These are phyloP conservation scores for Heterodera filipjevi DNA, from an alignment of 2,888 invertebrate species.

Conservation along the genomic window DNA sequence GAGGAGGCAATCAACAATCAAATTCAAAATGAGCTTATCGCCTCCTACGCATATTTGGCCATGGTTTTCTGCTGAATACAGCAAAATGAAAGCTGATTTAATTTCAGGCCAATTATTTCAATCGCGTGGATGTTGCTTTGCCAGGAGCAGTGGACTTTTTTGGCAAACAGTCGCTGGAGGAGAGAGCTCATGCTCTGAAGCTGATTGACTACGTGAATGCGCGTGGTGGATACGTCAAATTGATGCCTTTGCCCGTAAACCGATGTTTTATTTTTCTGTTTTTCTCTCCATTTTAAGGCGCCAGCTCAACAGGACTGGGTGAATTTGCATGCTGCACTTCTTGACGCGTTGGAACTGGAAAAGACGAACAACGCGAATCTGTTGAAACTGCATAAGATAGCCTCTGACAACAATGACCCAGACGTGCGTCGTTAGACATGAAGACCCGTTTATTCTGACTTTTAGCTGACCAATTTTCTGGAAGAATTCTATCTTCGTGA, in stretches of 20 bases:
- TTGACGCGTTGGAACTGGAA: conserved; percentile 41
- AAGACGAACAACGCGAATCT: conserved; percentile 42
- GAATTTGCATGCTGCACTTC: conserved; percentile 37
- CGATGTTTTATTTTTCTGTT: background rate
- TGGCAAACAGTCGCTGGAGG: conserved; percentile 40
- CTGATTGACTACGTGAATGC: conserved; percentile 44
- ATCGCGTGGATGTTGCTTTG: conserved; percentile 40
- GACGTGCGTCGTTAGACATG: conserved; percentile 34
- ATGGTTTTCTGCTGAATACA: conserved; percentile 28
- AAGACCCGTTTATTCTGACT: background rate
- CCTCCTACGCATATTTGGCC: conserved; percentile 41
- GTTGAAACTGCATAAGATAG: conserved; percentile 38
- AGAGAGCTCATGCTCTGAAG: conserved; percentile 42
- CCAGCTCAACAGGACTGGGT: conserved; percentile 35
- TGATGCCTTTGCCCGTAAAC: conserved; percentile 22
- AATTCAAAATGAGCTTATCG: conserved; percentile 40
- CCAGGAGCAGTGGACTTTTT: conserved; percentile 42
- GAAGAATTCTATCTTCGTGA: conserved; percentile 46
- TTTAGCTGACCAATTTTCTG: conserved; percentile 46
- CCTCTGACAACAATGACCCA: conserved; percentile 42
- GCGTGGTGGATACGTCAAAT: conserved; percentile 40
- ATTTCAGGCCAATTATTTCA: conserved; percentile 41
- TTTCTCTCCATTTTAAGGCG: conserved; percentile 11
- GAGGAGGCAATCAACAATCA: conserved; percentile 40
- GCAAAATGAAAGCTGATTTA: background rate